These are phyloP conservation scores for Creontiades dilutus DNA, from an alignment of 2,888 invertebrate species.

Conservation along the genomic window DNA sequence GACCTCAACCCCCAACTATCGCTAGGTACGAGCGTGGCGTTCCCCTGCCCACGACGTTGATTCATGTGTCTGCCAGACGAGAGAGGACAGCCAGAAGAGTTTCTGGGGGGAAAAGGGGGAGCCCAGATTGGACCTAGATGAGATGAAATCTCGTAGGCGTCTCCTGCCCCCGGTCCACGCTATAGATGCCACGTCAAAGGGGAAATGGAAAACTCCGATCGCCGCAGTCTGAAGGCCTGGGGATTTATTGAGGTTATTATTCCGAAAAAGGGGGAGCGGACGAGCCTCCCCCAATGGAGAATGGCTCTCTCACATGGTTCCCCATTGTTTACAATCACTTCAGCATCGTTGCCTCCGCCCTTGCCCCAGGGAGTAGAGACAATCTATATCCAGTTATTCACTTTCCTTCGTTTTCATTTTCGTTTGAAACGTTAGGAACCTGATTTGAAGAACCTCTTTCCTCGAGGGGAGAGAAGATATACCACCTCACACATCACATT, in stretches of 20 bases:
- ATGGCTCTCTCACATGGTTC: conserved; percentile 52
- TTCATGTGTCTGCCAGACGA: neutral
- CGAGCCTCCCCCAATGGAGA: conserved; percentile 41
- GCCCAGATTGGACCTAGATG: conserved; percentile 54
- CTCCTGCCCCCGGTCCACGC: conserved; percentile 33
- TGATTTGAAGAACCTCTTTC: neutral
- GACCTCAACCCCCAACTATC: too few species aligned
- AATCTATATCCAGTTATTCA: conserved; percentile 50
- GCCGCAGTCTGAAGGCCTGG: conserved; percentile 30
- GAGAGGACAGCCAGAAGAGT: neutral
- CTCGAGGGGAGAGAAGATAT: too few species aligned
- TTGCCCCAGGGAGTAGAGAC: conserved; percentile 2
- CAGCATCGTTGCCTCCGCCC: conserved; percentile 40
- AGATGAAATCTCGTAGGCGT: conserved; percentile 59
- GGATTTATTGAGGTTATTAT: conserved; percentile 70
- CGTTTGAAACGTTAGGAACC: conserved; percentile 4
- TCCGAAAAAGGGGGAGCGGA: conserved; percentile 21
- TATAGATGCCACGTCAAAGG: conserved; percentile 56
- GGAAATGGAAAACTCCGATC: conserved; percentile 57
- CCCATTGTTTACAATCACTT: conserved; percentile 66
- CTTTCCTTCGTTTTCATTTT: conserved; percentile 29
- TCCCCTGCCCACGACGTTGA: conserved; percentile 28
- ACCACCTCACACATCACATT: too few species aligned
- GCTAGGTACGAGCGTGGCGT: neutral
- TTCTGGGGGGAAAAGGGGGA: neutral